Conservation (phyloP, 2,888 invertebrate genomes). For the Sipunculus nudus region DNA sequence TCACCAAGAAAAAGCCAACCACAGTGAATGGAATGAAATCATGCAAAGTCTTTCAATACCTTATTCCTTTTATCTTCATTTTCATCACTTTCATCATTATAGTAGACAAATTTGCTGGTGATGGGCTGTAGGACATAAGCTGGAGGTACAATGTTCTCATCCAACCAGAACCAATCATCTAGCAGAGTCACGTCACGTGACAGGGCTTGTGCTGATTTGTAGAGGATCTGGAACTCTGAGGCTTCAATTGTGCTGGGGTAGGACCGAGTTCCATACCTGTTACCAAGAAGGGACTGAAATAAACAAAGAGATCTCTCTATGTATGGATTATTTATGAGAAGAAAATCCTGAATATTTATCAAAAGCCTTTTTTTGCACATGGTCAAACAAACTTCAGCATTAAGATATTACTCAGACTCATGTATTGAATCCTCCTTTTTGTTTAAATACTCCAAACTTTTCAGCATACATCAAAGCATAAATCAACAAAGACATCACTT, state of each 20-base stretch:
- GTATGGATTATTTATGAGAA: too few species aligned
- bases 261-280: conserved; percentile 31
- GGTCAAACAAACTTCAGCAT: too few species aligned
- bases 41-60: conserved; percentile 30
- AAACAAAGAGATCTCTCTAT: too few species aligned
- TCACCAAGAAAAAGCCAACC: too few species aligned
- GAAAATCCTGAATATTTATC: too few species aligned
- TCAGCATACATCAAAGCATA: too few species aligned
- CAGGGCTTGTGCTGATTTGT: conserved; percentile 3
- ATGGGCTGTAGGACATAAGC: conserved; percentile 79
- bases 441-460: too few species aligned
- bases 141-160: conserved; percentile 78
- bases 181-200: conserved; percentile 2
- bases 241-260: conserved; percentile 22
- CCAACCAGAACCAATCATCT: conserved; percentile 56
- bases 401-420: too few species aligned
- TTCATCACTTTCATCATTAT: conserved; percentile 45
- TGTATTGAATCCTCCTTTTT: too few species aligned
- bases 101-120: conserved; percentile 56
- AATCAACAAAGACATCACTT: too few species aligned
- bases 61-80: conserved; percentile 39
- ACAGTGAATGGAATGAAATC: background rate
- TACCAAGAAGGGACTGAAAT: conserved; percentile 29
- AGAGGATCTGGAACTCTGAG: conserved; percentile 18
- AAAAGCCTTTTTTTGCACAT: too few species aligned